A percentile compares a stretch with the other conserved stretches of the same genome.
Evolutionary conservation across 2,888 invertebrate genomes (phyloP).

Genomic region (Chloroclystis v-ata): DNA sequence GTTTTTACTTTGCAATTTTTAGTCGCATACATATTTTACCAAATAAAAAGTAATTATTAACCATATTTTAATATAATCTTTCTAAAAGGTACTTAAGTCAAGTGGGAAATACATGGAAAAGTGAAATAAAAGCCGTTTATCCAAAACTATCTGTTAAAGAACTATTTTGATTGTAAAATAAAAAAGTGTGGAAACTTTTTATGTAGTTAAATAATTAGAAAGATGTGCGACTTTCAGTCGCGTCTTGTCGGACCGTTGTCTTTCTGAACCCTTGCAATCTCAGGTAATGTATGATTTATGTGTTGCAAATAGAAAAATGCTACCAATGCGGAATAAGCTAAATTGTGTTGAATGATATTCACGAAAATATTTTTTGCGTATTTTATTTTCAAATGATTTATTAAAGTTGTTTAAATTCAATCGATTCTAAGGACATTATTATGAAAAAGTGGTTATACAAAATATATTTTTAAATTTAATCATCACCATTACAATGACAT

Average conservation of each 20-base stretch:
- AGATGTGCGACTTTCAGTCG: constrained; percentile 3
- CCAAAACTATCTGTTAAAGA: too few relatives aligned
- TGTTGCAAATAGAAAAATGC: constrained; percentile 52
- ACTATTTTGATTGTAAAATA: too few relatives aligned
- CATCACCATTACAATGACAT: too few relatives aligned
- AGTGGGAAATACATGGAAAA: too few relatives aligned
- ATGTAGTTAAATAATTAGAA: too few relatives aligned
- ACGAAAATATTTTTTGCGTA: constrained; percentile 15
- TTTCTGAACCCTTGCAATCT: constrained; percentile 43
- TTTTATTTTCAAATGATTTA: constrained; percentile 11
- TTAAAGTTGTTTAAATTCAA: neutral
- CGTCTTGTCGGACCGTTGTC: constrained; percentile 12
- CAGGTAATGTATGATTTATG: constrained; percentile 76
- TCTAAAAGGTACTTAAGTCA: too few relatives aligned
- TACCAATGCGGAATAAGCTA: constrained; percentile 28
- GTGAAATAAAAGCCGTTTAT: too few relatives aligned
- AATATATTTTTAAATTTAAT: too few relatives aligned
- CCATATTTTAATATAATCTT: too few relatives aligned
- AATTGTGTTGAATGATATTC: constrained; percentile 21
- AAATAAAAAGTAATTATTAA: too few relatives aligned
- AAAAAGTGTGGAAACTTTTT: too few relatives aligned
- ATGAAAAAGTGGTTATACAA: constrained; percentile 21
- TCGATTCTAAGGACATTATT: too few relatives aligned
- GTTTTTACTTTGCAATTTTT: neutral
- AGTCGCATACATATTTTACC: neutral